These are phyloP conservation scores for Campoletis sonorensis DNA, from an alignment of 1,140 invertebrate genomes.

Conservation along the genomic window DNA sequence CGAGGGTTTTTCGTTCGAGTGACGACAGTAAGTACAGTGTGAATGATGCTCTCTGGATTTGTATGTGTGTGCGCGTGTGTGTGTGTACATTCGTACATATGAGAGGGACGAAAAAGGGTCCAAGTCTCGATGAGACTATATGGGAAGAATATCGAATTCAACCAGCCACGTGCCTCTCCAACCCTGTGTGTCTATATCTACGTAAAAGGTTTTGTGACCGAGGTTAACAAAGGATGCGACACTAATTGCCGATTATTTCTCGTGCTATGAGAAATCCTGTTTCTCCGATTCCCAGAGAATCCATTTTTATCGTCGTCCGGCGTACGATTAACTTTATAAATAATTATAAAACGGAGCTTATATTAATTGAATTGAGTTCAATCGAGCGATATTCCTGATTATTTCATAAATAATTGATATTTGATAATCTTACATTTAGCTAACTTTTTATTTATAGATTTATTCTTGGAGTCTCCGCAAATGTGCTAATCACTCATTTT, in stretches of 20 bases:
- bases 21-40: not conserved
- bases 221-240: not conserved
- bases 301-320: not conserved
- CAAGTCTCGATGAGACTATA: not conserved
- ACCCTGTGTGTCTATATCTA: not conserved
- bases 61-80: not conserved
- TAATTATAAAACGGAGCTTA: not conserved
- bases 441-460: not conserved
- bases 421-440: not conserved
- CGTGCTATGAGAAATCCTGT: not conserved
- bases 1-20: not conserved
- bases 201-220: not conserved
- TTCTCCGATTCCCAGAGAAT: not conserved
- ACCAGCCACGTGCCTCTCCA: not conserved
- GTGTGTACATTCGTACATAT: too few relatives aligned
- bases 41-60: not conserved
- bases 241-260: not conserved
- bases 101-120: not conserved
- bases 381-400: not conserved
- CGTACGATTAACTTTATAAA: not conserved
- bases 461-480: not conserved
- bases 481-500: too few relatives aligned
- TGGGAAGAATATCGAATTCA: not conserved
- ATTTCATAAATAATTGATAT: not conserved
- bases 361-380: not conserved